These are phyloP conservation scores for Apteryx owenii DNA, from an alignment of 2,113 vertebrate species.

Conservation along the genomic window DNA sequence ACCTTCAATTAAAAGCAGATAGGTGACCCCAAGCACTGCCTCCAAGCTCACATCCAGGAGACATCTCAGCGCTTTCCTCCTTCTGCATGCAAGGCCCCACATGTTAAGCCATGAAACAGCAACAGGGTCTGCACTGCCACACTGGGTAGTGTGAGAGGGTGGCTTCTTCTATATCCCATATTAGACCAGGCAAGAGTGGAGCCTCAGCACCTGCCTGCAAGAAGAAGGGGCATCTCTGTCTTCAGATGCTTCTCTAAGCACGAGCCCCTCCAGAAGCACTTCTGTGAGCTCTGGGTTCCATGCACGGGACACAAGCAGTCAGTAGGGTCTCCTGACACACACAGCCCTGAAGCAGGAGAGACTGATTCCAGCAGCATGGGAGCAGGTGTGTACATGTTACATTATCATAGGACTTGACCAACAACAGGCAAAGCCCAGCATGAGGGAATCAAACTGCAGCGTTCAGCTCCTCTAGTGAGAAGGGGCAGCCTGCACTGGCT, in stretches of 20 bases:
- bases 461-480: background rate
- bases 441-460: background rate
- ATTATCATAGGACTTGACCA: background rate
- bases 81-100: background rate
- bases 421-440: background rate
- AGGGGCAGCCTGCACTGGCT: background rate
- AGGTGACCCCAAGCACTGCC: background rate
- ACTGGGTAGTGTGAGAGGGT: too few relatives aligned
- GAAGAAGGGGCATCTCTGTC: background rate
- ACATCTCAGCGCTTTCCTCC: background rate
- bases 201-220: background rate
- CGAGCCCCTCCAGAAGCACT: background rate
- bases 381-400: background rate
- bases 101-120: background rate
- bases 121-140: background rate
- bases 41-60: background rate
- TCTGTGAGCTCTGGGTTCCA: background rate
- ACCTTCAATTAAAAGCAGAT: background rate
- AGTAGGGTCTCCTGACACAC: background rate
- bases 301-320: background rate
- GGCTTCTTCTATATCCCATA: background rate
- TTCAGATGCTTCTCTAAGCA: background rate
- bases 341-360: background rate
- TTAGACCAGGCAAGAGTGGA: background rate
- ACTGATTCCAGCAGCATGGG: background rate